Evolutionary conservation across 2,797 vertebrate genomes (phyloP).

Genomic region (Alfaro cultratus): DNA sequence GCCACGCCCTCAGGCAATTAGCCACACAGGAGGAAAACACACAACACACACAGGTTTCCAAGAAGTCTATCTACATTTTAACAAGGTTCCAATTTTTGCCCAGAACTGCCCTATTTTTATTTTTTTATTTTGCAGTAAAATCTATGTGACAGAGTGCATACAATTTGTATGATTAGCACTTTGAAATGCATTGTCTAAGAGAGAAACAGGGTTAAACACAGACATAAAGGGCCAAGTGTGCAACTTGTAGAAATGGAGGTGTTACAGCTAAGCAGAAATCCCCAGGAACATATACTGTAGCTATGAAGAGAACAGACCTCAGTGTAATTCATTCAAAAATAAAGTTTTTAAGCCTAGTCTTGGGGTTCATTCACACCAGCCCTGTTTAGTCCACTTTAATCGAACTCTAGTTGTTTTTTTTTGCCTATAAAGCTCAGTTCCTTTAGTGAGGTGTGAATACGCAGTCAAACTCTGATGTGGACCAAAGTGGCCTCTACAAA

Average conservation of each 20-base stretch:
- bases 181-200: no score
- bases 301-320: not conserved
- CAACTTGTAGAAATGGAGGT: not conserved
- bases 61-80: not conserved
- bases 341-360: not conserved
- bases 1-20: not conserved
- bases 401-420: no score
- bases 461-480: no score
- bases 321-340: no score
- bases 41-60: not conserved
- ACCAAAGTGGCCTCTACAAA: no score
- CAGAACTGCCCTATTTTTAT: not conserved
- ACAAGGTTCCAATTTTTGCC: not conserved
- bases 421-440: no score
- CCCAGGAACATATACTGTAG: no score
- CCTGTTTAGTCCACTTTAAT: no score
- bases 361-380: not conserved
- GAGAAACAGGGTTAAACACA: no score
- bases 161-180: no score
- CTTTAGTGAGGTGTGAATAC: no score
- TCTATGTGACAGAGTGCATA: not conserved
- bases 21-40: not conserved
- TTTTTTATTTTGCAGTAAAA: not conserved
- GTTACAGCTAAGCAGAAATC: not conserved
- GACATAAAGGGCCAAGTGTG: not conserved